Evolutionary conservation across 2,888 invertebrate genomes (phyloP), one percentile per base, ranked within the genome.

Genomic region (Agriopis leucophaearia): DNA sequence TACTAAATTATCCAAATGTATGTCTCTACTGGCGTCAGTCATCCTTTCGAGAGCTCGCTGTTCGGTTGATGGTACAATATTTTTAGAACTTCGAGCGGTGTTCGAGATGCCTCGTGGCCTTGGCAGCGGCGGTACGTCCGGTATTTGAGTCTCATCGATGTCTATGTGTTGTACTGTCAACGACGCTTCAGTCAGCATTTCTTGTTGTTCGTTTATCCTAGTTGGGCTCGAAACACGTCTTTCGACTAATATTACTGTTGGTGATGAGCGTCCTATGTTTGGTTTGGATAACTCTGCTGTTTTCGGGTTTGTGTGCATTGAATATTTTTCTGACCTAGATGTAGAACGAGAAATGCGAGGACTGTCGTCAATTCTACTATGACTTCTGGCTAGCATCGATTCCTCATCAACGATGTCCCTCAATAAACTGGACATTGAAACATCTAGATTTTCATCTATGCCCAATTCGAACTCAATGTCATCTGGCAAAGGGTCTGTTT

Each of bases 401-500:
- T 95, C 95, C 70, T 95, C 95, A 54, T 94, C 93, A 40, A 91
- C 82, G 38, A 94, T 89, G 69, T 94, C 94, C 71, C 88, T 84
- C 62, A 94, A 79, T 1, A 93, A 94, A 76, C 92, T 92, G n/a
- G 91, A 89, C 81, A 92, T 89, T 8, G 94, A 94, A 48, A 92
- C 73, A 66, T 94, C 91, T 47, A 93, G 74, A 78, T 91, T 88
- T 71, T 93, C 94, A 71, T 94, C 94, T 65, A 93, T 81, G 18
- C 94, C 90, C 75, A 95, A 89, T 80, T 96, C 96, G 81, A 95
- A 96, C 73, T 95, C 95, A 66, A 96, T 95, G 77, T 97, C 97
- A 77, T 97, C 97, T 0, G 97, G 97, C 51, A 97, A 85, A 0
- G 97, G 97, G 88, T 98, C 97, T 0, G 97, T 98, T 89, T 98